phyloP scores from a whole-genome alignment of 2,888 invertebrate species.

The Strigamia maritima region DNA sequence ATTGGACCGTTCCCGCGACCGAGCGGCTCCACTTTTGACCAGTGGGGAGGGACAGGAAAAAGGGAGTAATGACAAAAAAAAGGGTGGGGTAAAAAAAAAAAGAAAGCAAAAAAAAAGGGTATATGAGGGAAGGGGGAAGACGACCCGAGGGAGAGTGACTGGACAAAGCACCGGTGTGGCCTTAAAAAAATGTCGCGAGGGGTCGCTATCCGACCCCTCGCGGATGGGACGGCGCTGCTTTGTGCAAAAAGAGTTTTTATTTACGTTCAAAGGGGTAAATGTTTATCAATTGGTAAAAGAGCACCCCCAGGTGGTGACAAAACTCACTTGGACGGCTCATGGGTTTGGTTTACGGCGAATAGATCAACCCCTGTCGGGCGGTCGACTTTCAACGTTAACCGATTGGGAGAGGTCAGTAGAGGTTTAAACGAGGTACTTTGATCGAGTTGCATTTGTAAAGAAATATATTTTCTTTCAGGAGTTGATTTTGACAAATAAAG shows the following conservation, averaged over 20 bases:
- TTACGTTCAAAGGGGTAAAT: constrained; percentile 23
- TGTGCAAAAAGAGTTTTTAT: not conserved
- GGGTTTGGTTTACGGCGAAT: constrained; percentile 15
- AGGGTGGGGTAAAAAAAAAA: not conserved
- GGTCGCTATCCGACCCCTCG: constrained; percentile 6
- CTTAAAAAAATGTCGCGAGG: constrained; percentile 18
- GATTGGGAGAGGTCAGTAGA: not conserved
- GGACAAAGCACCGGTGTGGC: constrained; percentile 11
- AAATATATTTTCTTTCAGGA: not conserved
- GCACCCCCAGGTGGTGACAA: constrained; percentile 23
- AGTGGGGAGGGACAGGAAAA: not conserved
- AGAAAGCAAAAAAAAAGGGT: not conserved
- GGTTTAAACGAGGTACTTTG: not conserved
- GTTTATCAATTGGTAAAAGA: constrained; percentile 19
- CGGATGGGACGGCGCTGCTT: constrained; percentile 6
- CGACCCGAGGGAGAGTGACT: constrained; percentile 6
- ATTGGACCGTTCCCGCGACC: constrained; percentile 18
- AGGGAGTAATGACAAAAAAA: not conserved
- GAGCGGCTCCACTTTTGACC: not conserved
- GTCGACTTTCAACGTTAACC: constrained; percentile 10
- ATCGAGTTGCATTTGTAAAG: not conserved
- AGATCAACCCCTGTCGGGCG: not conserved
- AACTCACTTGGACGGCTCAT: not conserved
- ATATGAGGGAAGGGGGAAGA: constrained; percentile 16
- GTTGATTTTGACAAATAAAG: not conserved